A percentile compares a stretch with the other conserved stretches of the same genome.
phyloP scores from a whole-genome alignment of 2,113 vertebrate species.

The Hyla sarda region DNA sequence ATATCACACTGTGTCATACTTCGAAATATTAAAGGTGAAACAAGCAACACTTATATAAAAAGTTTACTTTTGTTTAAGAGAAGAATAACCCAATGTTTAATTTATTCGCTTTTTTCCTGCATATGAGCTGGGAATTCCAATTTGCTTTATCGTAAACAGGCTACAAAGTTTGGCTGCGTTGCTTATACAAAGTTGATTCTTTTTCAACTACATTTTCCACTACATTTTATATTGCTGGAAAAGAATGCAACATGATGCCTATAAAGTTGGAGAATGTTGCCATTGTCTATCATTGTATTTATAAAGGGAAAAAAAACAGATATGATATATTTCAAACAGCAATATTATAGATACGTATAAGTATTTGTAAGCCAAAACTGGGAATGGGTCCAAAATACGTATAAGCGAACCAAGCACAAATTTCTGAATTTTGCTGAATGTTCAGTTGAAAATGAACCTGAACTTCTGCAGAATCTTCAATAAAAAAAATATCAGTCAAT shows the following conservation, averaged over 20 bases:
- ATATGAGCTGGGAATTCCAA: neutral
- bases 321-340: too few species aligned
- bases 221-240: neutral
- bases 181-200: neutral
- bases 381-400: too few species aligned
- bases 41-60: neutral
- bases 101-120: neutral
- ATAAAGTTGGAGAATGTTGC: neutral
- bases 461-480: too few species aligned
- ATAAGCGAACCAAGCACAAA: too few species aligned
- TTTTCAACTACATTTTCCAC: neutral
- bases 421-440: too few species aligned
- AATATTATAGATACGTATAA: too few species aligned
- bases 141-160: neutral
- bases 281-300: too few species aligned
- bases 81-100: neutral
- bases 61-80: neutral
- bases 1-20: conserved; percentile 19
- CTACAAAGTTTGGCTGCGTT: neutral
- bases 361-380: too few species aligned
- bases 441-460: too few species aligned
- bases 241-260: neutral
- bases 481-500: too few species aligned
- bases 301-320: too few species aligned
- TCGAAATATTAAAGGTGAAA: conserved; percentile 4